phyloP scores from a whole-genome alignment of 2,113 vertebrate genomes.

The Pseudois nayaur region DNA sequence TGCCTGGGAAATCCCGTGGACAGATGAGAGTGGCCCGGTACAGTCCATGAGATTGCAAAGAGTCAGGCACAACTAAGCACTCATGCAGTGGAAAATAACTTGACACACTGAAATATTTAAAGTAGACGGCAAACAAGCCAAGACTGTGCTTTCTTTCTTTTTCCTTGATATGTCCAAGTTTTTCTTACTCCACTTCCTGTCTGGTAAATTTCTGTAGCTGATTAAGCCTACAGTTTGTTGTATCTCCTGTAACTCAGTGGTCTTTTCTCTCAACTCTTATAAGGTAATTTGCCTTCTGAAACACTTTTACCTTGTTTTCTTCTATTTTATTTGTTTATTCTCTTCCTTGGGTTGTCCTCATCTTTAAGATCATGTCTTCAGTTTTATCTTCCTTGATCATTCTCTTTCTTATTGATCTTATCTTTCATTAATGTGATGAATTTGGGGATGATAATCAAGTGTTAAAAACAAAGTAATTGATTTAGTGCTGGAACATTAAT shows the following conservation, averaged over 20 bases:
- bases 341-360: background rate
- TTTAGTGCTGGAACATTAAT: slow-evolving; percentile 18
- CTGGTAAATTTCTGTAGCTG: background rate
- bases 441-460: slow-evolving; percentile 51
- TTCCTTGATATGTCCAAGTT: background rate
- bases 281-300: background rate
- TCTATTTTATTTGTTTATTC: background rate
- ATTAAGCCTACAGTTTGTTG: background rate
- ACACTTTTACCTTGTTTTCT: background rate
- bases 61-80: background rate
- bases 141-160: background rate
- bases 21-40: background rate
- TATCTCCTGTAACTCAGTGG: too few relatives aligned
- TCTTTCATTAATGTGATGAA: slow-evolving; percentile 50
- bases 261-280: background rate
- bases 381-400: slow-evolving; percentile 55
- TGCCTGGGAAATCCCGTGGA: background rate
- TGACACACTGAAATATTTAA: background rate
- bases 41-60: background rate
- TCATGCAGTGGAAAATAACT: background rate
- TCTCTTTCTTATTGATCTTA: slow-evolving; percentile 23
- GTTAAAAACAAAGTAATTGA: slow-evolving; percentile 45
- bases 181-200: background rate
- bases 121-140: background rate
- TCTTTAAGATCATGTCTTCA: slow-evolving; percentile 22